Evolutionary conservation across 2,888 invertebrate genomes (phyloP), one percentile per base, ranked within the genome.

Genomic region (Xanthia icteritia): DNA sequence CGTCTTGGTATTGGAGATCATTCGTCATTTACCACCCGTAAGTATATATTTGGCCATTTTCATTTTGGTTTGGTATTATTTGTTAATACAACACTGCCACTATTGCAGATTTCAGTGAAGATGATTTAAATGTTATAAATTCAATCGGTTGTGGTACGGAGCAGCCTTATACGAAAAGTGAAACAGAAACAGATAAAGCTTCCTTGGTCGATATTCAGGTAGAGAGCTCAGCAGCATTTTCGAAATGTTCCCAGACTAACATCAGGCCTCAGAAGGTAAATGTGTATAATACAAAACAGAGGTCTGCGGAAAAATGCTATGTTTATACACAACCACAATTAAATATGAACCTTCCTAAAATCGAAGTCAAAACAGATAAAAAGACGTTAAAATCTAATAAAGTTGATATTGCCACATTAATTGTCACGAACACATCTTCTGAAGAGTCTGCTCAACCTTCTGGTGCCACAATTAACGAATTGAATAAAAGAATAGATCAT

Each of bases 1-100:
- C 91, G 93, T 68, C 92, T 95, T 77, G 95, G 94, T 71, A 93
- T 95, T 76, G 96, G 95, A 86, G 96, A 96, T 85, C 94, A 96
- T 88, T 92, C 93, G 42, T 95, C 94, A 60, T 93, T 94, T 79
- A 93, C 90, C 39, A 92, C 92, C 54, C 89, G 96, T 96, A 91
- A 94, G 94, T 91, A 64, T 45, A 71, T 45, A 61, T 66, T 51
- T 48, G 56, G 17, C 31, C 11, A 45, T 51, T 67, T 58, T 72
- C 13, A 17, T 76, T 48, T 64, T 45, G 6, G 20, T 60, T n/a
- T 45, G 31, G 42, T 67, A 31, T 61, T 77, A 48, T 72, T 67
- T 68, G 20, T 73, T 69, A 74, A 66, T 42, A 73, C 70, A 71
- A 69, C 72, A 54, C 15, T 81, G 5, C 66, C 20, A 71, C 74